Conservation (phyloP, 2,797 vertebrate species). For the Vultur gryphus region DNA sequence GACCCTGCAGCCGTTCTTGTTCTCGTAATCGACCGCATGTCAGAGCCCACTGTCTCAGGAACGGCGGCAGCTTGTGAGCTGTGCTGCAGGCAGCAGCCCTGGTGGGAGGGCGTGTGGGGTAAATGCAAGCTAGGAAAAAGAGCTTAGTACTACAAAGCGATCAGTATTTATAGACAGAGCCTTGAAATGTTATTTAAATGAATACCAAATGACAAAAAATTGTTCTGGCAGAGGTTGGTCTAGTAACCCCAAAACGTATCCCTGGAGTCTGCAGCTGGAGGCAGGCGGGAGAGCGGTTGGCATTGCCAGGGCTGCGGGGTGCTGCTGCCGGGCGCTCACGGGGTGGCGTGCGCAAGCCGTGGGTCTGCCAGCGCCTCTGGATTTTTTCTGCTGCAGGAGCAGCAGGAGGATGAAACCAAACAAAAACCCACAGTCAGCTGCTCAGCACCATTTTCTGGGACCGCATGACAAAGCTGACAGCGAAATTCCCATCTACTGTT, state of each 20-base stretch:
- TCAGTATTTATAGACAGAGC: not conserved
- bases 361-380: fast-evolving
- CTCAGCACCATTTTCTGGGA: not conserved
- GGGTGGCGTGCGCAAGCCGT: not conserved
- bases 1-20: not conserved
- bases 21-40: not conserved
- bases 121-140: not conserved
- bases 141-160: not conserved
- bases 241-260: fast-evolving
- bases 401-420: not conserved
- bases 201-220: not conserved
- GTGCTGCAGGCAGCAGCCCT: not conserved
- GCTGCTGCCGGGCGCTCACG: fast-evolving
- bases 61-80: not conserved
- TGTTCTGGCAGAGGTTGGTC: not conserved
- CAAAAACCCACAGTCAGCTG: not conserved
- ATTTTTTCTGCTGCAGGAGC: not conserved
- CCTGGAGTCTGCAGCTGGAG: fast-evolving
- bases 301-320: fast-evolving
- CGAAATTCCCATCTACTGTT: not conserved
- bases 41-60: fast-evolving
- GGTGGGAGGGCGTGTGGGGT: fast-evolving
- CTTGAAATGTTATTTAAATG: not conserved
- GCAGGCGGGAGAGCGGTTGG: fast-evolving
- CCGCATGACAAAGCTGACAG: no score